Percentiles rank a stretch among this genome's conserved stretches.
Evolutionary conservation across 2,888 invertebrate species (phyloP).

Genomic region (Melinaea menophilus): DNA sequence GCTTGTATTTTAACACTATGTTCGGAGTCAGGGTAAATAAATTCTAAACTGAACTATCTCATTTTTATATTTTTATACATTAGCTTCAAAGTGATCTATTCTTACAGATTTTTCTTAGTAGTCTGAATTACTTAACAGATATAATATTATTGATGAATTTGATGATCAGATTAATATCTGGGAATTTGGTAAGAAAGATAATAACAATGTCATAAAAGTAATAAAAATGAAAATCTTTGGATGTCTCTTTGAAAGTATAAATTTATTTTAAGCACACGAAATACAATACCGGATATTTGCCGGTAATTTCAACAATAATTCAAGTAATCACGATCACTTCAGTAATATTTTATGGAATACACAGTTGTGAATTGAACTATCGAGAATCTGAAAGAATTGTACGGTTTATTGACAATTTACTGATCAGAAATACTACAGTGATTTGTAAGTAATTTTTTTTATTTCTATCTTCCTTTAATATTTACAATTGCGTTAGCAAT

Average conservation of each 20-base stretch:
- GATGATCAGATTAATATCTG: too few species aligned
- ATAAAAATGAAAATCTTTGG: too few species aligned
- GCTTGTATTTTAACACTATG: conserved; percentile 3
- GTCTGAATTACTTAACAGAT: too few species aligned
- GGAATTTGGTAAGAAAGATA: too few species aligned
- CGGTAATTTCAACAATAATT: conserved; percentile 27
- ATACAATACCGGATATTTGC: conserved; percentile 60
- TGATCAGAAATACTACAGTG: conserved; percentile 22
- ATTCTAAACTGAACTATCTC: too few species aligned
- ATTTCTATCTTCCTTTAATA: not conserved
- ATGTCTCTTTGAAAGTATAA: too few species aligned
- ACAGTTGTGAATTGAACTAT: conserved; percentile 21
- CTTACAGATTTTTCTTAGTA: too few species aligned
- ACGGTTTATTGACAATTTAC: conserved; percentile 21
- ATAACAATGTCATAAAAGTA: too few species aligned
- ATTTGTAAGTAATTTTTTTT: conserved; percentile 12
- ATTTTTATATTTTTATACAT: too few species aligned
- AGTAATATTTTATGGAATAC: conserved; percentile 10
- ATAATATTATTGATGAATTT: too few species aligned
- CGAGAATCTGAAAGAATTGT: conserved; percentile 26
- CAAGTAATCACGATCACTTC: conserved; percentile 1
- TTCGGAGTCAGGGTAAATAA: conserved; percentile 23
- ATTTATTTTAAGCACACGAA: not conserved
- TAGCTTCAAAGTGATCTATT: too few species aligned
- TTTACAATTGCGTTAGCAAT: too few species aligned